Percentiles rank a stretch among this genome's conserved stretches.
These are phyloP conservation scores for Urechis unicinctus DNA, from an alignment of 2,888 invertebrate species.

Conservation along the genomic window DNA sequence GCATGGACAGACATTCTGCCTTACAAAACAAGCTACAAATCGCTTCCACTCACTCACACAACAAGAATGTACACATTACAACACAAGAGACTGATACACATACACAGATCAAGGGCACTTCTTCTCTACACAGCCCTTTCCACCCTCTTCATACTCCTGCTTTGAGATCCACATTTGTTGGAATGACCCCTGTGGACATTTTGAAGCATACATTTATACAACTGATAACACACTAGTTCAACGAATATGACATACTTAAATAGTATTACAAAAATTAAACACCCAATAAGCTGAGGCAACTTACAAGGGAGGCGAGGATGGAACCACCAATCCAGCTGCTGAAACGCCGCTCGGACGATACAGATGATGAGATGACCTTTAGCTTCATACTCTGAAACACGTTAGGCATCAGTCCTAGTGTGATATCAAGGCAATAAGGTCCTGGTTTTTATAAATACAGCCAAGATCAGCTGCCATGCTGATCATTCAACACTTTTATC, in stretches of 20 bases:
- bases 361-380: conserved; percentile 87
- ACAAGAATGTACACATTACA: too few relatives aligned
- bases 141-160: conserved; percentile 97
- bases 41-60: too few relatives aligned
- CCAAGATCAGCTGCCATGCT: not conserved
- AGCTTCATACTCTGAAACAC: conserved; percentile 73
- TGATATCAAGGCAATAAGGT: too few relatives aligned
- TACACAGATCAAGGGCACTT: conserved; percentile 70
- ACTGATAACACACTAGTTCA: not conserved
- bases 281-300: conserved; percentile 4
- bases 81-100: too few relatives aligned
- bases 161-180: conserved; percentile 99
- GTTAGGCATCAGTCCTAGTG: not conserved
- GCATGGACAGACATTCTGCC: too few relatives aligned
- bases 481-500: too few relatives aligned
- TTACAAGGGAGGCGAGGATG: conserved; percentile 83
- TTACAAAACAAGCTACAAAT: too few relatives aligned
- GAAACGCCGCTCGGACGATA: conserved; percentile 83
- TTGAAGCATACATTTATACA: too few relatives aligned
- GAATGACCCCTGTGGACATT: conserved; percentile 71
- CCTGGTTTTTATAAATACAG: not conserved
- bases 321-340: conserved; percentile 99
- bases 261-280: not conserved
- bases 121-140: conserved; percentile 92
- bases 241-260: not conserved